Conservation (phyloP, 2,888 invertebrate genomes). For the Mamestra brassicae region DNA sequence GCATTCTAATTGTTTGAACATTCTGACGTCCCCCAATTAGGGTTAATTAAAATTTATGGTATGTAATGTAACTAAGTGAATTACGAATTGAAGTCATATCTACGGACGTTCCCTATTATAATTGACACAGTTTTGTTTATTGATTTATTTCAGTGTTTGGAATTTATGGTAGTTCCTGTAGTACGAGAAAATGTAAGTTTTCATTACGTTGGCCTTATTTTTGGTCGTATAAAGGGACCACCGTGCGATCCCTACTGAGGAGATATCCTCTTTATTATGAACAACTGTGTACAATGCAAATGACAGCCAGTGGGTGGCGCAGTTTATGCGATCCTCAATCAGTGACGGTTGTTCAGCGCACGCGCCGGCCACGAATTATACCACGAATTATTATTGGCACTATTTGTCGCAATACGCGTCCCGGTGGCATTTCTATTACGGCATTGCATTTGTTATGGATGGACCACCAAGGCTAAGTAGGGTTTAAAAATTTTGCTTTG, state of each 20-base stretch:
- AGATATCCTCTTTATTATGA: slow-evolving; percentile 71
- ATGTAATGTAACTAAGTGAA: slow-evolving; percentile 75
- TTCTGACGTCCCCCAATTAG: slow-evolving; percentile 78
- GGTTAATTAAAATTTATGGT: slow-evolving; percentile 83
- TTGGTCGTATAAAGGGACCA: slow-evolving; percentile 63
- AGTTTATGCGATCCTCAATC: slow-evolving; percentile 85
- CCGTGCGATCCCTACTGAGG: slow-evolving; percentile 58
- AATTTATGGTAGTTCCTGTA: slow-evolving; percentile 70
- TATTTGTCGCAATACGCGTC: slow-evolving; percentile 80
- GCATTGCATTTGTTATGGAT: slow-evolving; percentile 64
- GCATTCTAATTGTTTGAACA: slow-evolving; percentile 57
- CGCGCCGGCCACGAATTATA: slow-evolving; percentile 80
- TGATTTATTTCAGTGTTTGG: slow-evolving; percentile 79
- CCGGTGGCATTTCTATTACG: slow-evolving; percentile 72
- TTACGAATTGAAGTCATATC: slow-evolving; percentile 75
- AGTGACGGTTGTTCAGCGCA: slow-evolving; percentile 84
- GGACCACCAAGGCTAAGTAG: slow-evolving; percentile 68
- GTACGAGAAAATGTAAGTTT: slow-evolving; percentile 62
- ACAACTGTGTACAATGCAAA: slow-evolving; percentile 77
- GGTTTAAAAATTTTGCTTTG: slow-evolving; percentile 35
- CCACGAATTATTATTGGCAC: slow-evolving; percentile 83
- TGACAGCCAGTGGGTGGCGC: slow-evolving; percentile 84
- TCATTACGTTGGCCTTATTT: slow-evolving; percentile 60
- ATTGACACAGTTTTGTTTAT: slow-evolving; percentile 80
- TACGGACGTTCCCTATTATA: slow-evolving; percentile 75